Base-by-base conservation (phyloP, 2,888 invertebrate genomes). In the Phalangium opilio region DNA sequence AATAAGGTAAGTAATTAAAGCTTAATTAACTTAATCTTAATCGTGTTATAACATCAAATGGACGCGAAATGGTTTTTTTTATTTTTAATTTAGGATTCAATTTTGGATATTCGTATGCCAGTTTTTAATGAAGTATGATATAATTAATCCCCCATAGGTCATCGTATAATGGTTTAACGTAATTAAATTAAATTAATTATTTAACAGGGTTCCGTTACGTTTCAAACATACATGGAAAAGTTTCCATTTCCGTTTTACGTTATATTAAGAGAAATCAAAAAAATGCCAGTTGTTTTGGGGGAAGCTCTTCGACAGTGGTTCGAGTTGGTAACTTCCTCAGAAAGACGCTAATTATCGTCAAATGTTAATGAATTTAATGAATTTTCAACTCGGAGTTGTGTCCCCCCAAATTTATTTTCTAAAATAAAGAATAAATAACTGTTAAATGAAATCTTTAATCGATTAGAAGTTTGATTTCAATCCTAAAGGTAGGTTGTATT, bases 171-270 rank as follows among this genome's bases (percentile, higher is more conserved):
- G n/a, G n/a, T n/a, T n/a, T n/a, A n/a, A n/a, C n/a, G n/a, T n/a
- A n/a, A n/a, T n/a, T n/a, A n/a, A n/a, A n/a, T n/a, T n/a, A n/a
- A n/a, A n/a, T n/a, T n/a, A n/a, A n/a, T n/a, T 27, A 27, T 27
- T 27, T 27, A n/a, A n/a, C n/a, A 27, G 27, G 27, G 27, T 7
- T 7, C 27, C 14, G 62, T 74, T 3, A 72, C 73, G 41, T 81
- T 90, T 59, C 75, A 76, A 56, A 77, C 82, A 0, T 96, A 96
- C 65, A 77, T 99, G 72, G 93, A 95, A 61, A 77, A 76, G 42
- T 99, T 99, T 68, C 98, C 98, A 1, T 98, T 99, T 67, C 93
- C 95, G 0, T 96, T 89, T 72, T 99, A 98, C 67, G 75, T 98
- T 43, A 83, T 98, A 59, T 74, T 99, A 21, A 71, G 87, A 49